phyloP scores from a whole-genome alignment of 2,888 invertebrate genomes.

The Chaetogeoica ovagalla region DNA sequence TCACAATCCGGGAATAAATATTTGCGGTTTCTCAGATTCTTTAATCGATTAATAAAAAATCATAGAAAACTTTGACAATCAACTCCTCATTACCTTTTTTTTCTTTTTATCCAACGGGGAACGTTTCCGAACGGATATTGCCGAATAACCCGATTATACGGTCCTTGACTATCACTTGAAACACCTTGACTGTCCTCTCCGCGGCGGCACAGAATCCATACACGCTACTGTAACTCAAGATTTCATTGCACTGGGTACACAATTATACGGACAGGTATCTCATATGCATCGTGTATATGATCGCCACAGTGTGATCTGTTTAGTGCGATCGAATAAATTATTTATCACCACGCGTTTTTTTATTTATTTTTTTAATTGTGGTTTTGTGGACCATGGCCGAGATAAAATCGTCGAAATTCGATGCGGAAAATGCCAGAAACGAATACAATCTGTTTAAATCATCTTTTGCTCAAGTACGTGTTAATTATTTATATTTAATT shows the following conservation, averaged over 20 bases:
- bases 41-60: background rate
- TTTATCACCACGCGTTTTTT: background rate
- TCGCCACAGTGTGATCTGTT: background rate
- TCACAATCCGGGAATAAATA: background rate
- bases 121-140: background rate
- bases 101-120: background rate
- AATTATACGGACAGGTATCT: background rate
- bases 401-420: constrained; percentile 6
- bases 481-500: background rate
- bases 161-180: constrained; percentile 50
- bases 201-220: background rate
- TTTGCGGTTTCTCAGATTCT: background rate
- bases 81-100: background rate
- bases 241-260: background rate
- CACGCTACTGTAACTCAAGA: constrained; percentile 6
- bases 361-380: background rate
- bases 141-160: constrained; percentile 15
- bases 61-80: background rate
- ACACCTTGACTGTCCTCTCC: constrained; percentile 36
- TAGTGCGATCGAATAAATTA: background rate
- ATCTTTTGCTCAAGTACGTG: constrained; percentile 38
- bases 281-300: background rate
- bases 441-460: constrained; percentile 30
- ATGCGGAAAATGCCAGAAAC: background rate
- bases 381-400: constrained; percentile 3